A percentile compares a stretch with the other conserved stretches of the same genome.
Conservation (phyloP, 2,113 vertebrate genomes). For the Natator depressus region DNA sequence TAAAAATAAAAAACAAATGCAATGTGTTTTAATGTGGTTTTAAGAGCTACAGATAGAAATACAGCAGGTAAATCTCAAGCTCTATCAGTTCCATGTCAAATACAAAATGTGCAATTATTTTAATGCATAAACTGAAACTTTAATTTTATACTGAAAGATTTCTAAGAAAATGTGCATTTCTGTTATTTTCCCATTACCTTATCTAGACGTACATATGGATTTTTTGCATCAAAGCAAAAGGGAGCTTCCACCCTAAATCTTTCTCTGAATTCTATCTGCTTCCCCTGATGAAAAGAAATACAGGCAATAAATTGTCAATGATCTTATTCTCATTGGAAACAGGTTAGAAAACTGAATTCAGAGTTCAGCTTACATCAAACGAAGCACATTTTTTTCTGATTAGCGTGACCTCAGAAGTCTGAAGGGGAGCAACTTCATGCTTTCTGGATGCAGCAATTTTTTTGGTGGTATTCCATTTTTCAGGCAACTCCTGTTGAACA, state of each 20-base stretch:
- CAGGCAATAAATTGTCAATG: constrained; percentile 1
- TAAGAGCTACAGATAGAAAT: neutral
- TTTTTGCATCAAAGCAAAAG: constrained; percentile 74
- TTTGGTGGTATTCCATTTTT: constrained; percentile 82
- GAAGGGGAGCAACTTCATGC: constrained; percentile 82
- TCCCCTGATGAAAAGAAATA: constrained; percentile 70
- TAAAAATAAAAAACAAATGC: neutral
- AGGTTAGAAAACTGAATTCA: neutral
- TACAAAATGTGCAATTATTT: neutral
- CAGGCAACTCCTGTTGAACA: constrained; percentile 80
- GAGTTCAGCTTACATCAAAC: constrained; percentile 76
- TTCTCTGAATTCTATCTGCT: constrained; percentile 83
- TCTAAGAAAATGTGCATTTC: neutral
- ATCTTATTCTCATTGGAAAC: neutral
- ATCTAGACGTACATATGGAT: constrained; percentile 77
- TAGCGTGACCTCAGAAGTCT: constrained; percentile 80
- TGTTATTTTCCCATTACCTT: constrained; percentile 71
- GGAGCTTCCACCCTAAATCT: constrained; percentile 78
- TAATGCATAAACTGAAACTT: neutral
- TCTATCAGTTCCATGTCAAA: neutral
- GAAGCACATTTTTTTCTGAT: constrained; percentile 79
- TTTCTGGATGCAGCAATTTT: constrained; percentile 80
- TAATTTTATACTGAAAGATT: neutral
- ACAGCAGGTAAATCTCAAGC: neutral
- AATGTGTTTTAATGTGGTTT: neutral